Conservation (phyloP, 2,113 vertebrate genomes). For the Clarias macrocephalus region DNA sequence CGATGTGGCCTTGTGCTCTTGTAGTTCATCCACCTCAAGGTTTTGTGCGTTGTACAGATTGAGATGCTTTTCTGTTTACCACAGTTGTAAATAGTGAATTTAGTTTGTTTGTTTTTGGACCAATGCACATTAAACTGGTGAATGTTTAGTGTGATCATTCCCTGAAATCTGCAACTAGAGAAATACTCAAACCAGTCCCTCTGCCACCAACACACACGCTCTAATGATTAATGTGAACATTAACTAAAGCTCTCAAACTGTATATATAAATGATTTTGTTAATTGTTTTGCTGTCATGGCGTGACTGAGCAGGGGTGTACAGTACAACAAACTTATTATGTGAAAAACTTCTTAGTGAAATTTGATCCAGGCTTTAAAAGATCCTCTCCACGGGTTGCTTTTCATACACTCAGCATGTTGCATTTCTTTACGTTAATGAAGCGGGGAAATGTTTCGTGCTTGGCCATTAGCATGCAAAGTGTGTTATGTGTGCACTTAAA, state of each 20-base stretch:
- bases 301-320: too few relatives aligned
- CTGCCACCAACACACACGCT: not conserved
- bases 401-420: not conserved
- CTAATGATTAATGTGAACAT: not conserved
- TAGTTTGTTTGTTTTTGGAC: not conserved
- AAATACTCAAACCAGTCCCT: not conserved
- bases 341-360: not conserved
- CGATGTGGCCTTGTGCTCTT: not conserved
- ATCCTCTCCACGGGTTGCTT: not conserved
- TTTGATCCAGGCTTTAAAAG: not conserved
- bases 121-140: not conserved
- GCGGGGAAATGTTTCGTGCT: conserved; percentile 24
- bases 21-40: not conserved
- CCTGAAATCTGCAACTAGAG: not conserved
- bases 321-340: not conserved
- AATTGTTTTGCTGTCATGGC: not conserved
- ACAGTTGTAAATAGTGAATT: not conserved
- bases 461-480: conserved; percentile 43
- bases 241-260: not conserved
- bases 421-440: conserved; percentile 1
- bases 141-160: not conserved
- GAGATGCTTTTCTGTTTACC: not conserved
- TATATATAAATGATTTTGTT: not conserved
- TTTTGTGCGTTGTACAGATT: not conserved
- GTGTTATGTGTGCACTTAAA: conserved; percentile 3